These are phyloP conservation scores for Scaptomyza graminum DNA, from an alignment of 1,140 invertebrate genomes.

Conservation along the genomic window DNA sequence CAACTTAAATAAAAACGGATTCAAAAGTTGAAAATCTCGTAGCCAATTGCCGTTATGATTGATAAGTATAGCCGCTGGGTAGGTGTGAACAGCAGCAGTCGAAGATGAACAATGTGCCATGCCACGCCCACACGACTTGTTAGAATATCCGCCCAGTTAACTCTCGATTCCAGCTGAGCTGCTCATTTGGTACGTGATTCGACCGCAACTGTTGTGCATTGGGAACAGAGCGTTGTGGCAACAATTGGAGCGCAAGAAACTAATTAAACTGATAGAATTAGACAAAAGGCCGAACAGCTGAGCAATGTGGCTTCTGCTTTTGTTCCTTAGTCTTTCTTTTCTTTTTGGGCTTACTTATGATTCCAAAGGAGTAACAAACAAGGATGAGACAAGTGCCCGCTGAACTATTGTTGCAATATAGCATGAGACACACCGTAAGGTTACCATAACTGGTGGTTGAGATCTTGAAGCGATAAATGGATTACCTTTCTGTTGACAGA, in stretches of 20 bases:
- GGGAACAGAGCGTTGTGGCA: conserved; percentile 1
- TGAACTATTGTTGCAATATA: not conserved
- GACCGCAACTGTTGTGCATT: conserved; percentile 60
- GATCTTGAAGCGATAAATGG: conserved; percentile 15
- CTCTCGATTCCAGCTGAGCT: conserved; percentile 12
- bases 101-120: conserved; percentile 39
- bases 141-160: conserved; percentile 15
- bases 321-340: not conserved
- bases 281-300: conserved; percentile 56
- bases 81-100: conserved; percentile 66
- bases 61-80: conserved; percentile 38
- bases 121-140: conserved; percentile 53
- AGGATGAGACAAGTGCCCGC: conserved; percentile 6
- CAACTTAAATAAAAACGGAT: conserved; percentile 61
- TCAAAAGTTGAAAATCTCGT: conserved; percentile 49
- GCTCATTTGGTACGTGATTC: conserved; percentile 75
- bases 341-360: conserved; percentile 32
- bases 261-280: conserved; percentile 80
- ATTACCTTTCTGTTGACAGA: conserved; percentile 24
- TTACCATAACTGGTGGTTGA: conserved; percentile 6
- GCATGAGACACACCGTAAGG: conserved; percentile 29
- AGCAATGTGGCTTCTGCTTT: not conserved
- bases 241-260: conserved; percentile 77
- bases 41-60: conserved; percentile 69
- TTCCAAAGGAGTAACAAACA: conserved; percentile 23